Evolutionary conservation across 2,888 invertebrate genomes (phyloP), one percentile per base, ranked within the genome.

Genomic region (Drosophila stalkeri): DNA sequence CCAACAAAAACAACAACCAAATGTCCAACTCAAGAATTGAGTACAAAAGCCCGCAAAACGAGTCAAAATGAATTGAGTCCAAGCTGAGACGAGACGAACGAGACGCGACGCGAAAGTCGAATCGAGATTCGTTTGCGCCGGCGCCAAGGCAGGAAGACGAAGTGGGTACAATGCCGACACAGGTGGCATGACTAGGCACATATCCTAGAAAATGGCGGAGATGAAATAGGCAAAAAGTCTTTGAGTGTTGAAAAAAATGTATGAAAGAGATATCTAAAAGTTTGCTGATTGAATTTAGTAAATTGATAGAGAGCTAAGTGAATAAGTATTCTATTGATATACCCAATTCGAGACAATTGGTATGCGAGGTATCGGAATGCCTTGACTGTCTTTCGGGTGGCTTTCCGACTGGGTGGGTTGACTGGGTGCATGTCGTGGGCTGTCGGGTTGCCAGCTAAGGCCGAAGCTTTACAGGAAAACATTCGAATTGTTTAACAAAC

Each of bases 401-500:
- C 57, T 78, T 64, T 54, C 64, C 57, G 75, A 63, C 77, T 74
- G 74, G 44, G 9, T 41, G 71, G 35, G 54, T 12, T 6, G 27
- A 27, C 27, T 27, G 67, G 66, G 14, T 8, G 44, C 27, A 20
- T 57, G 72, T 63, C 39, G 33, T 57, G 41, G 39, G 33, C 59
- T n/a, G 35, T 35, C 27, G 31, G 46, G 39, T n/a, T 23, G 49
- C 14, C 39, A 16, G 39, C 8, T 47, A 54, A 39, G 16, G 51
- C 47, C 51, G 51, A 47, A 35, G 66, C 62, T 59, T 51, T 49
- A 57, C 65, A 76, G 67, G 80, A 77, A 81, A 81, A 74, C 80
- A 80, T 81, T 81, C 81, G 75, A 81, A 81, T 81, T 81, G 81
- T 81, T 81, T 81, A 81, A 80, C 82, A 82, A 82, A 82, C 77